Evolutionary conservation across 2,888 invertebrate species (phyloP), one percentile per base, ranked within the genome.

Genomic region (Rhingia rostrata): DNA sequence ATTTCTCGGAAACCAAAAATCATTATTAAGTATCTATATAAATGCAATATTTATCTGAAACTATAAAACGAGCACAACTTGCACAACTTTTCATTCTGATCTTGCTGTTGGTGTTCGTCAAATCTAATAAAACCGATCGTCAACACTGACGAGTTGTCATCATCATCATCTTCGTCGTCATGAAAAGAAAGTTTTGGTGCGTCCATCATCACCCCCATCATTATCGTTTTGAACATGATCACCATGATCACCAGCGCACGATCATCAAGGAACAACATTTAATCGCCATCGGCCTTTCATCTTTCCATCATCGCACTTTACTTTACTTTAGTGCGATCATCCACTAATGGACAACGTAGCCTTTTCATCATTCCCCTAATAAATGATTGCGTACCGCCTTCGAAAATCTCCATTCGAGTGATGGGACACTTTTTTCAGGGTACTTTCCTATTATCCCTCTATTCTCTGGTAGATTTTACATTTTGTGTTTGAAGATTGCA

Each of bases 301-400:
- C 60, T 61, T 37, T 67, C 53, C 39, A 75, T 54, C 63, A 74
- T 51, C 33, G 35, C 47, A 30, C 30, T 60, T 60, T 35, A 49
- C 54, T 54, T 6, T 35, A 61, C 47, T 69, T 7, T 22, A 10
- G 22, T 14, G 7, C 47, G 61, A 70, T 58, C 58, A 35, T 37
- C 53, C 45, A 33, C 56, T 83, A 83, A 79, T 83, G 73, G 79
- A 73, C 79, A 69, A 63, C 73, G 73, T 73, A 58, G 63, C 73
- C 79, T 79, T 83, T 83, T 83, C 83, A 83, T 73, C 79, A 79
- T 79, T 79, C 74, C 67, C 67, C 75, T 80, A 75, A 80, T 75
- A 67, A 49, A 80, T 69, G 61, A 60, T 41, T 33, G 30, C 53
- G 63, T 56, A 80, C 54, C 61, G 61, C 75, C 67, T 75, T 63